Conservation (phyloP, 2,797 vertebrate genomes). For the Semaprochilodus insignis region DNA sequence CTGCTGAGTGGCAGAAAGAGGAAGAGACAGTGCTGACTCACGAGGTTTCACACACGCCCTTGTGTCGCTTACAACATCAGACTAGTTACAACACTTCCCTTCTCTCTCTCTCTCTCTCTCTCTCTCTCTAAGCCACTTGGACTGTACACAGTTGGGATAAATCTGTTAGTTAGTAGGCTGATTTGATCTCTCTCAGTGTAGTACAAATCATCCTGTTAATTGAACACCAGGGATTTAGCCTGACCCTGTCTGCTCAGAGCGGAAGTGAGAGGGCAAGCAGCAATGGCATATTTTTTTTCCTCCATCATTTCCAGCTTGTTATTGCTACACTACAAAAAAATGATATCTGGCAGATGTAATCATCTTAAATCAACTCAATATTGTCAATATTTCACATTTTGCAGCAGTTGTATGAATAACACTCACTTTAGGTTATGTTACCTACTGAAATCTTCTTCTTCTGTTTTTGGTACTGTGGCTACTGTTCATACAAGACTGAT, state of each 20-base stretch:
- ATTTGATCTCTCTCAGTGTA: conserved; percentile 16
- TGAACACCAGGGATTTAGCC: conserved; percentile 5
- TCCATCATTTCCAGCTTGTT: background rate
- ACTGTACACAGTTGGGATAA: conserved; percentile 10
- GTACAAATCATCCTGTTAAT: conserved; percentile 9
- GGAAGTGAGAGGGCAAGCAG: background rate
- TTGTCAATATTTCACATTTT: no score
- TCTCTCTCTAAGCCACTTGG: background rate
- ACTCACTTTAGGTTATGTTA: no score
- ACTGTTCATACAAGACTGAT: no score
- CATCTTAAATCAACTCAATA: no score
- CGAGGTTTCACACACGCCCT: conserved; percentile 60
- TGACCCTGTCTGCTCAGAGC: background rate
- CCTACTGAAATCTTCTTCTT: no score
- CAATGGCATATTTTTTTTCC: background rate
- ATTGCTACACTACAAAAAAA: background rate
- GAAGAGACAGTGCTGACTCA: conserved; percentile 63
- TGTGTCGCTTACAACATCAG: conserved; percentile 62
- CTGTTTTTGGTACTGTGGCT: no score
- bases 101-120: background rate
- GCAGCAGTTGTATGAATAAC: no score
- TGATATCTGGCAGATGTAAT: no score
- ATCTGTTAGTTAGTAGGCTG: conserved; percentile 13
- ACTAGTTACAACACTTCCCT: conserved; percentile 65
- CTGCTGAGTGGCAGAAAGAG: conserved; percentile 57